These are phyloP conservation scores for Florisuga fusca DNA, from an alignment of 2,797 vertebrate species.

Conservation along the genomic window DNA sequence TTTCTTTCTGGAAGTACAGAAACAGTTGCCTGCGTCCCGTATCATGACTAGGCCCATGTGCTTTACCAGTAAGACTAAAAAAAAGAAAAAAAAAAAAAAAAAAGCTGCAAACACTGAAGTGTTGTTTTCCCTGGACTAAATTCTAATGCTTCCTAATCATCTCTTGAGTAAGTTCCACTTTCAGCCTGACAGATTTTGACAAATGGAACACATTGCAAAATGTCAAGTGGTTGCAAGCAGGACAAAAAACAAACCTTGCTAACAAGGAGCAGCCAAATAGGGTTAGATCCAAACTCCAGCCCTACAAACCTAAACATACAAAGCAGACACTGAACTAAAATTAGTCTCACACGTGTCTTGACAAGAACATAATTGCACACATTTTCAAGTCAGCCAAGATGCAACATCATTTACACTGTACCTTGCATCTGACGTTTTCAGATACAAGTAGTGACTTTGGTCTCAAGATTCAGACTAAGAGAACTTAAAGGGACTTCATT, in stretches of 20 bases:
- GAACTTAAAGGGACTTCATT: neutral
- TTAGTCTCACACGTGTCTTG: rapidly evolving
- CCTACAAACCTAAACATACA: neutral
- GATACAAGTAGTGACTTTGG: neutral
- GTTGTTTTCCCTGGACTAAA: neutral
- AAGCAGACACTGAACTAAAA: neutral
- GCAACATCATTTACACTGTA: neutral
- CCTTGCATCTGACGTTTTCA: neutral
- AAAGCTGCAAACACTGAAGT: neutral
- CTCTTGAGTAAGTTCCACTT: neutral
- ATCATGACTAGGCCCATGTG: neutral
- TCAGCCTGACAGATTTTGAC: neutral
- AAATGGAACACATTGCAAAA: rapidly evolving
- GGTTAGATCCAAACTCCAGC: neutral
- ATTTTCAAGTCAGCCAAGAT: neutral
- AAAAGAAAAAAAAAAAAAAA: neutral
- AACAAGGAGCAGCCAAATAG: neutral
- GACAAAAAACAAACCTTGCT: neutral
- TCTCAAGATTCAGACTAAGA: neutral
- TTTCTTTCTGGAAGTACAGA: neutral
- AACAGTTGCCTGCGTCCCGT: neutral
- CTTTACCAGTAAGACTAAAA: neutral
- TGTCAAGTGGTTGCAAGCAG: neutral
- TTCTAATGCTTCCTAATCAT: neutral
- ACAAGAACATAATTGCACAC: neutral